Evolutionary conservation across 1,140 invertebrate genomes (phyloP).

Genomic region (Andricus grossulariae): DNA sequence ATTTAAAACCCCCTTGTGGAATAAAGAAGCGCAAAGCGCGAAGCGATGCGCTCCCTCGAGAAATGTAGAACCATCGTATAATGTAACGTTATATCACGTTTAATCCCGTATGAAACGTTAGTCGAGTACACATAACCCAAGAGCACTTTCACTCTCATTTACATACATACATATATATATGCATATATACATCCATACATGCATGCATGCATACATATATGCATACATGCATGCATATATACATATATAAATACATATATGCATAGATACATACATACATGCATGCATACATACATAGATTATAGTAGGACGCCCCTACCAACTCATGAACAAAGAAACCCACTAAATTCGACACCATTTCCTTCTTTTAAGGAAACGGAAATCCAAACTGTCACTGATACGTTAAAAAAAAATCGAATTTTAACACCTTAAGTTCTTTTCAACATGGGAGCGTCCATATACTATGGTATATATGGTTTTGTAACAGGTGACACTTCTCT

Average conservation of each 20-base stretch:
- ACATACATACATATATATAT: background rate
- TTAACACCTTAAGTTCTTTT: background rate
- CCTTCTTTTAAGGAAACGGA: background rate
- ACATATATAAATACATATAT: too few relatives aligned
- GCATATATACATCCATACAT: background rate
- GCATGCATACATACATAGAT: background rate
- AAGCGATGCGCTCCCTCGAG: conserved; percentile 54
- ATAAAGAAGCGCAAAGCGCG: conserved; percentile 52
- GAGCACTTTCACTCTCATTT: conserved; percentile 3
- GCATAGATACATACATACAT: background rate
- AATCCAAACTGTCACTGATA: background rate
- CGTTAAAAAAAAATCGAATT: too few relatives aligned
- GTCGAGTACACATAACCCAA: conserved; percentile 52
- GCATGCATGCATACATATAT: background rate
- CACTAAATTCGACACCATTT: too few relatives aligned
- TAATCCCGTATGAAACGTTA: conserved; percentile 74
- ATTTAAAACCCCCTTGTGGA: conserved; percentile 63
- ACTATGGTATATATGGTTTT: too few relatives aligned
- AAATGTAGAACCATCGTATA: conserved; percentile 53
- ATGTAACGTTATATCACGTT: conserved; percentile 69
- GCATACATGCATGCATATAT: background rate
- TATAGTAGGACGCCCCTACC: too few relatives aligned
- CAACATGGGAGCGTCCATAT: too few relatives aligned
- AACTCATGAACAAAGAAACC: too few relatives aligned
- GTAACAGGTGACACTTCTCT: too few relatives aligned